Evolutionary conservation across 2,113 vertebrate genomes (phyloP), one percentile per base, ranked within the genome.

Genomic region (Menura novaehollandiae): DNA sequence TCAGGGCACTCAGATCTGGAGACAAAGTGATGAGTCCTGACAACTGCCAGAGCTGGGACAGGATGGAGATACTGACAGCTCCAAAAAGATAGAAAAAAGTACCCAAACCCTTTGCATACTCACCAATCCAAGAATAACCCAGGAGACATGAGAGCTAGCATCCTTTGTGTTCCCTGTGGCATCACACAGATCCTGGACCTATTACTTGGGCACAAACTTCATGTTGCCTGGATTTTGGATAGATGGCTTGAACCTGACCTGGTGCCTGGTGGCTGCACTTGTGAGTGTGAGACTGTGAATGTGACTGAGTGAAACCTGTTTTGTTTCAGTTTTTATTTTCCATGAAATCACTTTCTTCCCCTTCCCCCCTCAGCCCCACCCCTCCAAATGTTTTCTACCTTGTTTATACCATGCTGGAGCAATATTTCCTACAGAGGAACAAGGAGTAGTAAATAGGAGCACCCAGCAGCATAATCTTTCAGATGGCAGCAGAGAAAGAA

Each of bases 251-350:
- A 85, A 66, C 21, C 35, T 75, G 74, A 49, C 28, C 52, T 63
- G 26, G 8, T 81, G 30, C 17, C 59, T n/a, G 8, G 27, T 60
- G n/a, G 33, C 43, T 82, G 58, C 26, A 10, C 24, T 69, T 76
- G 26, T 63, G 47, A 85, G 13, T n/a, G 21, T 49, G 12, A 76
- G 41, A 72, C 52, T 43, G 7, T 39, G 46, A 87, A 63, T 28
- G 18, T 51, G 35, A 11, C 24, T 78, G 43, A 78, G 66, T 19
- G 15, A 79, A 85, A 82, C 17, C 39, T 72, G 28, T 3, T 79
- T 64, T 60, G 21, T 85, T 93, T 91, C 71, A 59, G 16, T 11
- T 93, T 87, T 60, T 44, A 33, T 56, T 95, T 91, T 73, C 69
- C 85, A 87, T 37, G 11, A 72, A 89, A 60, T 73, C 11, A 68